Percentiles rank a stretch among this genome's conserved stretches.
Evolutionary conservation across 2,113 vertebrate genomes (phyloP).

Genomic region (Panthera leo): DNA sequence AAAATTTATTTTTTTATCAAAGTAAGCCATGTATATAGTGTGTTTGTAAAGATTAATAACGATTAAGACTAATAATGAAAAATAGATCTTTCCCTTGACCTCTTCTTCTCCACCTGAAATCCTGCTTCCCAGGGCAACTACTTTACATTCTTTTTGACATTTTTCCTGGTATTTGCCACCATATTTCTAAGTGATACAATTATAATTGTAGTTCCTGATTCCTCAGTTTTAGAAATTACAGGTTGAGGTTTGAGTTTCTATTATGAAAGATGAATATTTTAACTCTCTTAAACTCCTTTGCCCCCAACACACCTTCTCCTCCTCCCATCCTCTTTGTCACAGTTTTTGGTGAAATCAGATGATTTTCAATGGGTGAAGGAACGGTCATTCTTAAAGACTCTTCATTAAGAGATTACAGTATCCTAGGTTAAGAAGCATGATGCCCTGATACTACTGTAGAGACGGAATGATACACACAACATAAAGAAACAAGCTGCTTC

Average conservation of each 20-base stretch:
- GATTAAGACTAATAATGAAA: neutral
- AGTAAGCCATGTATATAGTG: neutral
- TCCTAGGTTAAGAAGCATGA: neutral
- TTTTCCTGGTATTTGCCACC: neutral
- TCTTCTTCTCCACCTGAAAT: neutral
- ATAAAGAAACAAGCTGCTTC: neutral
- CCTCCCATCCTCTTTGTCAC: neutral
- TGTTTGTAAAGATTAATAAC: neutral
- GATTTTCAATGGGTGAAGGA: neutral
- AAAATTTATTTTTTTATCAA: neutral
- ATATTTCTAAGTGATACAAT: neutral
- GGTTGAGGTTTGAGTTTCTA: neutral
- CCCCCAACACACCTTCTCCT: neutral
- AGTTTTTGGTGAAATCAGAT: constrained; percentile 11
- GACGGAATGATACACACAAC: neutral
- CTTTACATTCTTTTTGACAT: neutral
- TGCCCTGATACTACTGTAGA: neutral
- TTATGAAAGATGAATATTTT: constrained; percentile 34
- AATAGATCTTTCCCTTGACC: neutral
- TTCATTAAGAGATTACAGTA: neutral
- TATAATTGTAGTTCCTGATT: neutral
- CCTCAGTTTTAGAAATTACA: neutral
- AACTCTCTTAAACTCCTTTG: neutral
- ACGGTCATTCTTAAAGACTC: neutral
- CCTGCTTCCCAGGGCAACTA: neutral